Evolutionary conservation across 2,113 vertebrate genomes (phyloP).

Genomic region (Tor tambroides): DNA sequence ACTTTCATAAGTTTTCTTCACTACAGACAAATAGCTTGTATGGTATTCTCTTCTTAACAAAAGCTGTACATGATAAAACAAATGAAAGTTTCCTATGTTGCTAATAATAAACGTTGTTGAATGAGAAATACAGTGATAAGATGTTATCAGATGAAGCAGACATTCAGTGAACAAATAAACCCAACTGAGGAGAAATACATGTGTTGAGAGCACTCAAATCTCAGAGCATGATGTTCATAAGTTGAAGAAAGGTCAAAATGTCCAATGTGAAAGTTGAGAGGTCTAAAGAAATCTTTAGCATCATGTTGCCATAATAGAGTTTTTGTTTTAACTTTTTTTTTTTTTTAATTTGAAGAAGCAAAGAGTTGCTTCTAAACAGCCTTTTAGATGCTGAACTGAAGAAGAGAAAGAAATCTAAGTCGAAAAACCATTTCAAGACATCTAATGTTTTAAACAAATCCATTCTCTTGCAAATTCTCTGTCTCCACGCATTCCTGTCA

Average conservation of each 20-base stretch:
- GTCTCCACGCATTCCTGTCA: not conserved
- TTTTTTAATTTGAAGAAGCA: no score
- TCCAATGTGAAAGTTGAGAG: not conserved
- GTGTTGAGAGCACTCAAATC: not conserved
- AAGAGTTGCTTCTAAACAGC: not conserved
- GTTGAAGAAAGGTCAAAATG: not conserved
- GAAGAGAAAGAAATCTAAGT: not conserved
- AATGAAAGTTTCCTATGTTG: no score
- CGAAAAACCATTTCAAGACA: not conserved
- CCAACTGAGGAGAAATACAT: not conserved
- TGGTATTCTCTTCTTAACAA: not conserved
- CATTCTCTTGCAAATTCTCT: not conserved
- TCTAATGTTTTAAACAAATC: conserved; percentile 2
- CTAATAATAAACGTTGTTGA: not conserved
- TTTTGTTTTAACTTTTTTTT: not conserved
- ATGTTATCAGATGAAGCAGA: not conserved
- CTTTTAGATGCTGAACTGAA: not conserved
- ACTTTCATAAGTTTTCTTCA: not conserved
- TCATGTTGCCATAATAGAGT: not conserved
- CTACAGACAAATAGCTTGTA: not conserved
- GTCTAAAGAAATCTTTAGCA: not conserved
- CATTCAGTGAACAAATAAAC: not conserved
- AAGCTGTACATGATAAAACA: not conserved
- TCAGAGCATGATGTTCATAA: not conserved
- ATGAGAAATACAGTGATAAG: not conserved